Evolutionary conservation across 2,113 vertebrate species (phyloP).

Genomic region (Heliornis fulica): DNA sequence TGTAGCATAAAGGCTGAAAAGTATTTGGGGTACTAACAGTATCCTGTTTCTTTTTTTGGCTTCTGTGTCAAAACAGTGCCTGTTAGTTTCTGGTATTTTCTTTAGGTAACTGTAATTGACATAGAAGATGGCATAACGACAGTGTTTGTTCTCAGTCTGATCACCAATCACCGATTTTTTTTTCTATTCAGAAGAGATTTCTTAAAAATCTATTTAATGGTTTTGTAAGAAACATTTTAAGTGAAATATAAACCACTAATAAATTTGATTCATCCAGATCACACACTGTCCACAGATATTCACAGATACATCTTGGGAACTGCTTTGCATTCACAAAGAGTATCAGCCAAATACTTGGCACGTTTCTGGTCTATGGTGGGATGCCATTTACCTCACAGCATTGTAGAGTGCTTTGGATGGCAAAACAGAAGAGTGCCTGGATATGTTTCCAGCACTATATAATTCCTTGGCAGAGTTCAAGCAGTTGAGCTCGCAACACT

Average conservation of each 20-base stretch:
- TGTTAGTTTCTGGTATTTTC: neutral
- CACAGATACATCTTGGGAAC: slow-evolving; percentile 42
- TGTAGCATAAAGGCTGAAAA: neutral
- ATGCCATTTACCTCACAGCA: slow-evolving; percentile 74
- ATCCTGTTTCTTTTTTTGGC: neutral
- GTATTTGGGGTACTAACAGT: neutral
- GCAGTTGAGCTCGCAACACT: slow-evolving; percentile 54
- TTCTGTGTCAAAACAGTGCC: neutral
- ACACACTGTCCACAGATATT: slow-evolving; percentile 6
- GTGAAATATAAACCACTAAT: slow-evolving; percentile 9
- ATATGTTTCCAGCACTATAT: slow-evolving; percentile 68
- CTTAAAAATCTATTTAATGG: too few relatives aligned
- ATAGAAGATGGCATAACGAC: neutral
- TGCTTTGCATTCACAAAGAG: slow-evolving; percentile 67
- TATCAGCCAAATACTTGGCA: slow-evolving; percentile 65
- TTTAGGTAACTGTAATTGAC: neutral
- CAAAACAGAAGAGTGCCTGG: slow-evolving; percentile 61
- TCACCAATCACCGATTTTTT: neutral
- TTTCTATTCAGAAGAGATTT: neutral
- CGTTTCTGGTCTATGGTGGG: slow-evolving; percentile 53
- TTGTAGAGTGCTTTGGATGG: slow-evolving; percentile 54
- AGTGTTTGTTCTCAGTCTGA: neutral
- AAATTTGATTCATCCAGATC: neutral
- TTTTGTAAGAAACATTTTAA: neutral
- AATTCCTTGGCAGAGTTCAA: slow-evolving; percentile 70